These are phyloP conservation scores for cattle (Bos taurus) DNA, from an alignment of 2,113 vertebrate species.

Conservation along the genomic window ARS-UCD2.0 NC_037348.1:17051501-17052000, in stretches of 20 bases:
- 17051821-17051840: not conserved
- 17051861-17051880: not conserved
- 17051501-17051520: not conserved
- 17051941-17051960: not conserved
- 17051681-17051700: constrained; percentile 70
- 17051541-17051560: not conserved
- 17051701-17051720: constrained; percentile 43
- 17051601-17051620: not conserved
- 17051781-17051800: not conserved
- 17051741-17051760: not conserved
- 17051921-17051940: not conserved
- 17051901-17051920: not conserved
- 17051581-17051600: not conserved
- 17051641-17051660: constrained; percentile 59
- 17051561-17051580: not conserved
- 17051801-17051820: not conserved
- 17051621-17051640: constrained; percentile 38
- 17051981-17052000: not conserved
- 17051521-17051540: too few relatives aligned
- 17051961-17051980: not conserved
- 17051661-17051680: constrained; percentile 71
- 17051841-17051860: not conserved
- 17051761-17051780: not conserved
- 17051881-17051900: not conserved
- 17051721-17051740: constrained; percentile 54